Base-by-base conservation (phyloP, 2,888 invertebrate species). In the Zelleria hepariella region DNA sequence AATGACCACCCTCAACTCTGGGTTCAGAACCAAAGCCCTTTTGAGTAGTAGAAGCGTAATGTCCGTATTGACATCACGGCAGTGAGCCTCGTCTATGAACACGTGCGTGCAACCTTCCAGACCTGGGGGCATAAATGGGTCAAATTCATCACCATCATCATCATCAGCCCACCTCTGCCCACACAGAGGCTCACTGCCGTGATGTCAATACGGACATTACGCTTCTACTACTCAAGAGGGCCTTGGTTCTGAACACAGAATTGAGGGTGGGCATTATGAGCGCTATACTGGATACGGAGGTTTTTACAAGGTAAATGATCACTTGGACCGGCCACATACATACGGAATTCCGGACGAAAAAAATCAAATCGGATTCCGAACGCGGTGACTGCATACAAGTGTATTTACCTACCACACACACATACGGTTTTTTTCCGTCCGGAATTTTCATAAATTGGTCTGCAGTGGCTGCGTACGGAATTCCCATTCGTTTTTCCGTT, bases 121-220 rank as follows among this genome's bases (percentile, higher is more conserved):
- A 59, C 85, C 88, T 87, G 68, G 0, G 64, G 48, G 25, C 23
- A 24, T 8, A 18, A n/a, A 4, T 26, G 5, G 26, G 4, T 5
- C n/a, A n/a, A n/a, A n/a, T n/a, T n/a, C n/a, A n/a, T n/a, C n/a
- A n/a, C n/a, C n/a, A n/a, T n/a, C n/a, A n/a, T n/a, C n/a, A n/a
- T n/a, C n/a, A n/a, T n/a, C n/a, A n/a, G n/a, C n/a, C n/a, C n/a
- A n/a, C n/a, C n/a, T n/a, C n/a, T n/a, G n/a, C n/a, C n/a, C n/a
- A n/a, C n/a, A n/a, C n/a, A n/a, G 94, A 95, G 68, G 94, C 93
- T 0, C 94, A 95, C 73, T 94, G 94, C 69, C 85, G 94, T 5
- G 92, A 91, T 64, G 89, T 93, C 0, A 92, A 93, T 64, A 93
- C 91, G 0, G 94, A 95, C 70, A 72, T 94, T 57, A 80, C 93